Evolutionary conservation across 2,113 vertebrate genomes (phyloP).

Genomic region (Nasalis larvatus): DNA sequence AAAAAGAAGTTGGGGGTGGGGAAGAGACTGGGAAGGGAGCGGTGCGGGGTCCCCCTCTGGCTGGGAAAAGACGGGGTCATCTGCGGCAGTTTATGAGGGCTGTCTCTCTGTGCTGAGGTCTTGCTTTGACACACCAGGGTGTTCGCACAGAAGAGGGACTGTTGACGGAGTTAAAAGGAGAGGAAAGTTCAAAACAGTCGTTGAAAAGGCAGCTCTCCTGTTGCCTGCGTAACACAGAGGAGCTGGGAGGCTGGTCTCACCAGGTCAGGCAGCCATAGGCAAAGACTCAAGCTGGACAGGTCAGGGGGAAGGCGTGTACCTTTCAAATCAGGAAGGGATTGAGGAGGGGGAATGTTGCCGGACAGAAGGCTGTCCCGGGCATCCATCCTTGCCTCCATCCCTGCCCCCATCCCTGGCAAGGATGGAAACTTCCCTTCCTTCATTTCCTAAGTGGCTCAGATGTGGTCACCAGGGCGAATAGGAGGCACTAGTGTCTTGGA

Average conservation of each 20-base stretch:
- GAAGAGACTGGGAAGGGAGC: not conserved
- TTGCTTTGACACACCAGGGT: slow-evolving; percentile 10
- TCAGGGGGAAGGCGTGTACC: rapidly evolving
- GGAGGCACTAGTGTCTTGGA: not conserved
- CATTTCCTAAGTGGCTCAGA: not conserved
- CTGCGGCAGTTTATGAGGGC: slow-evolving; percentile 48
- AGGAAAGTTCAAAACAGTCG: not conserved
- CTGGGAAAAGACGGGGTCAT: slow-evolving; percentile 54
- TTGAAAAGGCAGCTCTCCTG: not conserved
- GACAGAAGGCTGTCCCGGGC: no score
- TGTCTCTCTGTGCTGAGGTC: slow-evolving; percentile 12
- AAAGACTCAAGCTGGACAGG: not conserved
- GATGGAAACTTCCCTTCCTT: not conserved
- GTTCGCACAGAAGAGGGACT: slow-evolving; percentile 41
- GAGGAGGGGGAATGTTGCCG: not conserved
- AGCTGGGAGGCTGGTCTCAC: not conserved
- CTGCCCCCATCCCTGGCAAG: not conserved
- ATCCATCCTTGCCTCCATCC: not conserved
- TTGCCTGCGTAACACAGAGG: rapidly evolving
- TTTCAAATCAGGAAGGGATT: not conserved
- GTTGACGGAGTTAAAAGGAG: slow-evolving; percentile 21
- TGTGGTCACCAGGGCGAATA: not conserved
- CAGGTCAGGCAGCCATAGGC: not conserved
- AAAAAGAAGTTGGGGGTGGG: slow-evolving; percentile 49
- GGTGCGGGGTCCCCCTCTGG: not conserved